A percentile compares a stretch with the other conserved stretches of the same genome.
Conservation (phyloP, 1,140 invertebrate species). For the Drosophila dunni region DNA sequence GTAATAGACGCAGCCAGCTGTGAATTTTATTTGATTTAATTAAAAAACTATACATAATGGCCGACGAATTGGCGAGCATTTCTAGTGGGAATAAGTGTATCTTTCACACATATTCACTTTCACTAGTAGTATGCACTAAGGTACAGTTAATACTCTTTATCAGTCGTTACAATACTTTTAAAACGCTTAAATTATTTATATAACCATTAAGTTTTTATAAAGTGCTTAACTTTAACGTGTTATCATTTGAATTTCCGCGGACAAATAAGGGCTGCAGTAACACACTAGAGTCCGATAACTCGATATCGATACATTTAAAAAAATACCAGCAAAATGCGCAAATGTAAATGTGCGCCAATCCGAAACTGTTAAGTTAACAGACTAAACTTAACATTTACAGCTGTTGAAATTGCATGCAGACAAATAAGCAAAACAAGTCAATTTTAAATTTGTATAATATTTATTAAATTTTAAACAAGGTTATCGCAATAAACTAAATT, state of each 20-base stretch:
- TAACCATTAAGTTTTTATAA: not conserved
- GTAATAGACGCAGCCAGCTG: slow-evolving; percentile 63
- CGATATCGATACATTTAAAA: slow-evolving; percentile 15
- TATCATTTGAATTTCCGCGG: slow-evolving; percentile 13
- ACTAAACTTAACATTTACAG: not conserved
- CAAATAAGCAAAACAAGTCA: not conserved
- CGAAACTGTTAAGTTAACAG: slow-evolving; percentile 28
- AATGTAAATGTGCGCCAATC: slow-evolving; percentile 2
- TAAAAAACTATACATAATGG: slow-evolving; percentile 68
- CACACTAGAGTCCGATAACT: not conserved
- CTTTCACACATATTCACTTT: slow-evolving; percentile 1
- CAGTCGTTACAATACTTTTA: no score
- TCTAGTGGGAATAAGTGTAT: not conserved
- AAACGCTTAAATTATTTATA: not conserved
- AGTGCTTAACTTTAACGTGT: not conserved
- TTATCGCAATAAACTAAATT: not conserved
- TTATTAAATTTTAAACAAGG: slow-evolving; percentile 12
- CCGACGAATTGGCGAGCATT: slow-evolving; percentile 34
- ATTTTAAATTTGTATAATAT: not conserved
- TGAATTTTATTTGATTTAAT: slow-evolving; percentile 82
- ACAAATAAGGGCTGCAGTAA: slow-evolving; percentile 9
- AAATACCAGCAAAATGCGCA: slow-evolving; percentile 31
- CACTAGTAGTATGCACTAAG: not conserved
- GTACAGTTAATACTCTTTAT: no score
- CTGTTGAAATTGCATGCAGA: not conserved